Evolutionary conservation across 2,888 invertebrate genomes (phyloP).

Genomic region (Agriotes lineatus): DNA sequence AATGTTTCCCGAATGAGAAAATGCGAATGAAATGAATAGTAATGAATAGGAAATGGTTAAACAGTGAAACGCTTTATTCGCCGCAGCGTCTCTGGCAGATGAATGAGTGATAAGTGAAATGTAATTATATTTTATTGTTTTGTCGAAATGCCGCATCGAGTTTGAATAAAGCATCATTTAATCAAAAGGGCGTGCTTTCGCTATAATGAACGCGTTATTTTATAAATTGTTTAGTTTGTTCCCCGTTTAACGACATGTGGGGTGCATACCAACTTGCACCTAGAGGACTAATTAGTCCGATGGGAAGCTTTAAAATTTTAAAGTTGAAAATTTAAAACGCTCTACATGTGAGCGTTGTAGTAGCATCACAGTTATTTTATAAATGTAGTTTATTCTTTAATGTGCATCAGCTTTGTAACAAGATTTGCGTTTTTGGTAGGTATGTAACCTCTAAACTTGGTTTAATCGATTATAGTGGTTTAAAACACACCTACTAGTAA

Average conservation of each 20-base stretch:
- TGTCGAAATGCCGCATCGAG: constrained; percentile 61
- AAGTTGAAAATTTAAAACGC: no score
- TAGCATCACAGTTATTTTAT: no score
- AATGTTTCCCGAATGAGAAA: constrained; percentile 64
- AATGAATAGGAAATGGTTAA: constrained; percentile 66
- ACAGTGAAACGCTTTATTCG: constrained; percentile 64
- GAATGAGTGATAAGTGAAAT: constrained; percentile 66
- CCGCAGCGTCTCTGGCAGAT: constrained; percentile 60
- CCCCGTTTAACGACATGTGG: neutral
- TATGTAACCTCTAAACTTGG: no score
- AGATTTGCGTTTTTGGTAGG: no score
- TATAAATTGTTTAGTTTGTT: constrained; percentile 31
- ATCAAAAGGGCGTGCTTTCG: constrained; percentile 53
- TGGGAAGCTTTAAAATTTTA: no score
- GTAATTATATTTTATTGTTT: constrained; percentile 66
- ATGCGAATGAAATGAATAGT: constrained; percentile 64
- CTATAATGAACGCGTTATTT: constrained; percentile 33
- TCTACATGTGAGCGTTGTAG: no score
- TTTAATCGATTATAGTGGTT: no score
- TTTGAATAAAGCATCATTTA: constrained; percentile 60
- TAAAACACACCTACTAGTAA: no score
- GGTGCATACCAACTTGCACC: no score
- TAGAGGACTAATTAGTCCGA: no score
- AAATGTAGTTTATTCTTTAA: no score
- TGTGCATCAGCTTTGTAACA: no score